Conservation (phyloP, 2,797 vertebrate genomes). For the Astyanax mexicanus region DNA sequence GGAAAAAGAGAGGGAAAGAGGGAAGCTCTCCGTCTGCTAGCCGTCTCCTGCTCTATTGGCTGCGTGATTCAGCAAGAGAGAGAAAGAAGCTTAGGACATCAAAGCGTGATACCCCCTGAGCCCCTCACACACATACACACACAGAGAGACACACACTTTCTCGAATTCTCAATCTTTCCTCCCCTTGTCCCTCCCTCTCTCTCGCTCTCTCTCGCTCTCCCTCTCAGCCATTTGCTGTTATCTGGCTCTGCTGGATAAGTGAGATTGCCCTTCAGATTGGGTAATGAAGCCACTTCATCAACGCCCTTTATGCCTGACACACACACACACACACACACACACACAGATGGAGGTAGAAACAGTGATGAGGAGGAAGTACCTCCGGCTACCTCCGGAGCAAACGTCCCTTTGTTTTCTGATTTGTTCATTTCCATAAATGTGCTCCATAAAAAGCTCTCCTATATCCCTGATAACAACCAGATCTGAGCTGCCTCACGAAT, state of each 20-base stretch:
- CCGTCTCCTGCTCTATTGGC: constrained; percentile 52
- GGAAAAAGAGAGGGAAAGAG: neutral
- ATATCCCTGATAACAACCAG: neutral
- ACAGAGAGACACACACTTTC: neutral
- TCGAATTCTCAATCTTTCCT: neutral
- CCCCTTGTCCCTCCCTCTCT: neutral
- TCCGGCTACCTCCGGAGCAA: neutral
- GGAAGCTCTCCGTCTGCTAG: constrained; percentile 22
- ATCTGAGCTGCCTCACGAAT: too few species aligned
- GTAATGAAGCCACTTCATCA: constrained; percentile 81
- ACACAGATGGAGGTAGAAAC: constrained; percentile 56
- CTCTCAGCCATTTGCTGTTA: neutral
- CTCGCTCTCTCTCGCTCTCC: neutral
- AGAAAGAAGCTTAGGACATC: constrained; percentile 48
- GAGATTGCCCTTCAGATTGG: constrained; percentile 78
- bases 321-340: constrained; percentile 49
- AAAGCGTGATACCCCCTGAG: constrained; percentile 29
- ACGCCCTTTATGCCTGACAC: constrained; percentile 62
- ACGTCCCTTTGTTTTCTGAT: neutral
- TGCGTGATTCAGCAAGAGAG: constrained; percentile 51
- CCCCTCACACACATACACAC: neutral
- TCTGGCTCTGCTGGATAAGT: constrained; percentile 37
- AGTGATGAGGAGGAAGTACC: neutral
- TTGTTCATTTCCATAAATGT: neutral
- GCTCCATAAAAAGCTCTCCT: too few species aligned